A percentile compares a stretch with the other conserved stretches of the same genome.
Evolutionary conservation across 2,113 vertebrate genomes (phyloP).

Genomic region (Aptenodytes patagonicus): DNA sequence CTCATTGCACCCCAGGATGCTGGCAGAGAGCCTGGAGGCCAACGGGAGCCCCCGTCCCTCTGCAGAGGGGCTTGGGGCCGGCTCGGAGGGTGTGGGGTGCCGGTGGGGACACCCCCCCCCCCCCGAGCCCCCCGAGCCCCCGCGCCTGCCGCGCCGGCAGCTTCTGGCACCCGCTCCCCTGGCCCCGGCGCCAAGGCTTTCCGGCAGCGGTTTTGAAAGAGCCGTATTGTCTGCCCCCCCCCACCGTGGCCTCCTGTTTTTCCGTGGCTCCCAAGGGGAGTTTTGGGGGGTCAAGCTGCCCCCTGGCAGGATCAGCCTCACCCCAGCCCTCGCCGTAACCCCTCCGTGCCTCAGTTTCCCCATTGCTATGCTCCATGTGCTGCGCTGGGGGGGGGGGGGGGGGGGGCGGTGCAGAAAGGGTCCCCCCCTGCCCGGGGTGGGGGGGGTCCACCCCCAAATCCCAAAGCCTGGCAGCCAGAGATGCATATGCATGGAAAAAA

Average conservation of each 20-base stretch:
- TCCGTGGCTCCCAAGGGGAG: background rate
- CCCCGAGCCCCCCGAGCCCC: too few relatives aligned
- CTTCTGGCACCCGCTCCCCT: background rate
- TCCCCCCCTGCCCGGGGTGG: too few relatives aligned
- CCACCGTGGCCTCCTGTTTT: background rate
- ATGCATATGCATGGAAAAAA: background rate
- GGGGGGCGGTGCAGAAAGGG: background rate
- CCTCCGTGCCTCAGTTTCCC: background rate
- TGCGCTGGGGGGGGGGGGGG: background rate
- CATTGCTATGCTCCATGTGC: background rate
- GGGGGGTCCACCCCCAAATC: background rate
- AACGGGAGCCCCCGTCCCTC: background rate
- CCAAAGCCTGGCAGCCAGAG: background rate
- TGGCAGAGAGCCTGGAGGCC: too few relatives aligned
- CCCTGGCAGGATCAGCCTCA: background rate
- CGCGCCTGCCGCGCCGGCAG: rapidly evolving
- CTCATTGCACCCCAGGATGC: background rate
- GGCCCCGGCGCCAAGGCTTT: background rate
- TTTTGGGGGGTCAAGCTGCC: background rate
- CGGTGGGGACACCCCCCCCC: background rate
- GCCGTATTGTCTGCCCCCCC: background rate
- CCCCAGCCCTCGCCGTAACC: background rate
- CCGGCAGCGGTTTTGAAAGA: background rate
- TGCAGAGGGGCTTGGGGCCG: too few relatives aligned
- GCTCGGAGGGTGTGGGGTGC: background rate